Evolutionary conservation across 2,888 invertebrate species (phyloP), one percentile per base, ranked within the genome.

Genomic region (Endomychus coccineus): DNA sequence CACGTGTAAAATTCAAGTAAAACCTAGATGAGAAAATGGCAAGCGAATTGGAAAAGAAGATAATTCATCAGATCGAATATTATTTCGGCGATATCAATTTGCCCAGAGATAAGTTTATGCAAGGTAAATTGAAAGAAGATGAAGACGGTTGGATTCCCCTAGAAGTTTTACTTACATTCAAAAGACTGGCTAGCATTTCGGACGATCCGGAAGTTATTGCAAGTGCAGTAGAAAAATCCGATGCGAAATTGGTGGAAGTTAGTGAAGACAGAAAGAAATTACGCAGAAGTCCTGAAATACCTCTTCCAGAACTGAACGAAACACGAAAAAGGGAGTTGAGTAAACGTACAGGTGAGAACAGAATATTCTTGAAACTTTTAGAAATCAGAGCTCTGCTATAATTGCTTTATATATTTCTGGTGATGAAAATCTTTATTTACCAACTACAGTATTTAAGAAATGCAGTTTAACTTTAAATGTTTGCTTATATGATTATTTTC

Each of bases 121-220:
- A 80, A 51, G 86, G 87, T 42, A 83, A 92, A 67, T 77, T 86
- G 1, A 78, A 78, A 49, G 71, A 86, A 45, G 86, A 91, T 48
- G n/a, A n/a, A n/a, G 86, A 92, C 34, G 96, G 89, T 2, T 91
- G 97, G 97, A 77, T 98, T 12, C 77, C 88, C 0, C 61, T 97
- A 27, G 78, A 82, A 0, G 77, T 85, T 0, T 74, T 98, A 66
- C 68, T 86, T 28, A 90, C 80, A 40, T 98, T 97, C 63, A 92
- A 95, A 64, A 75, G 95, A 13, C 73, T 97, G 13, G 74, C 83
- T 0, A 68, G 75, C 17, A 60, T 96, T 9, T 75, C 80, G 1
- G 74, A 68, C 1, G 86, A 94, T 50, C 47, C 67, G 0, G 71
- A 76, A 16, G 71, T 78, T 0, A 89, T 97, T 44, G 71, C 77